Conservation (phyloP, 2,888 invertebrate species). For the Alloscopus bannaensis region DNA sequence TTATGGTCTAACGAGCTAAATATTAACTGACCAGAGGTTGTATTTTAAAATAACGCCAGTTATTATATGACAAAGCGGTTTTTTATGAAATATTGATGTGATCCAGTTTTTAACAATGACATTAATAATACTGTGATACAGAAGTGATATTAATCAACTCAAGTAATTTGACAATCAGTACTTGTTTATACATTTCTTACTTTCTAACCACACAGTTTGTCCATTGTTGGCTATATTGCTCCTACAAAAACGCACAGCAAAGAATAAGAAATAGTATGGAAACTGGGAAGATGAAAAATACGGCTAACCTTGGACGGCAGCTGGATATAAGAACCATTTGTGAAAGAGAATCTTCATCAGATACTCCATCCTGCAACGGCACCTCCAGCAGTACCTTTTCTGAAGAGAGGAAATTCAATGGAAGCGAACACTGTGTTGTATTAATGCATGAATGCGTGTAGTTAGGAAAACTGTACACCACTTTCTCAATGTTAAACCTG, state of each 20-base stretch:
- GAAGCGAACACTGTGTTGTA: conserved; percentile 85
- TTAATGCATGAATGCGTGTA: conserved; percentile 84
- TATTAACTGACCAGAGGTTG: too few relatives aligned
- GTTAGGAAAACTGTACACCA: conserved; percentile 87
- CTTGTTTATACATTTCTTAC: too few relatives aligned
- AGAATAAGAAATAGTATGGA: conserved; percentile 85
- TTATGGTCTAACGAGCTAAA: too few relatives aligned
- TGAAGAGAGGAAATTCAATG: conserved; percentile 83
- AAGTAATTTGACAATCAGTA: too few relatives aligned
- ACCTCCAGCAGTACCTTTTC: conserved; percentile 90
- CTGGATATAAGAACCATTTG: conserved; percentile 84
- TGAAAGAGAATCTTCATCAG: conserved; percentile 82
- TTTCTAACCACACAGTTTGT: too few relatives aligned
- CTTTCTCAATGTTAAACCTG: conserved; percentile 89
- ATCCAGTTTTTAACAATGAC: too few relatives aligned
- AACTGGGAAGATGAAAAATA: conserved; percentile 88
- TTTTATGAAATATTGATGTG: too few relatives aligned
- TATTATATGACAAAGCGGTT: too few relatives aligned
- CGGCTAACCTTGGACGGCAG: conserved; percentile 86
- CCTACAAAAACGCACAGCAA: conserved; percentile 87
- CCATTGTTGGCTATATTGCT: too few relatives aligned
- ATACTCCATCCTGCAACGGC: conserved; percentile 84
- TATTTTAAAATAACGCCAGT: too few relatives aligned
- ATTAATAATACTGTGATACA: too few relatives aligned
- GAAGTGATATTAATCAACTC: too few relatives aligned